Evolutionary conservation across 2,113 vertebrate genomes (phyloP), one percentile per base, ranked within the genome.

Genomic region (Brachyhypopomus occidentalis): DNA sequence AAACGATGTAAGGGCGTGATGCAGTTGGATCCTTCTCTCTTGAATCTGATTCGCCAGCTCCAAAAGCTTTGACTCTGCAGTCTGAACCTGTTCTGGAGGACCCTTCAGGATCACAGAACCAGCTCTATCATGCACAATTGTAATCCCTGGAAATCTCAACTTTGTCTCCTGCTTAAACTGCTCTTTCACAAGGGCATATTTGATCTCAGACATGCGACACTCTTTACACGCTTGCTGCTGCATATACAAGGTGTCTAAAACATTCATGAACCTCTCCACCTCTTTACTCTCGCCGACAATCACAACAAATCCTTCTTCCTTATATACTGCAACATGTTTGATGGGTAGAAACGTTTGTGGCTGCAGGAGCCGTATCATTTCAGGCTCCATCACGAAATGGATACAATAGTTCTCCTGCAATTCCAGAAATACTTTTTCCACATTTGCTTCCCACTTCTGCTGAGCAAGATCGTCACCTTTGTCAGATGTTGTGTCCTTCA

Each of bases 161-260:
- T 19, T 19, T 0, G 87, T 83, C 38, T 84, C 73, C 60, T 12
- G 30, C 14, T 20, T 45, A 55, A 92, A 90, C 70, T 84, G 80
- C n/a, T 89, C 87, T 63, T 88, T 83, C 11, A 89, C 58, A 38
- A 92, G 83, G 48, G 56, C 80, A 19, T 86, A 89, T 23, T 78
- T 64, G 7, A 76, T 87, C 25, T 87, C 80, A 5, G 66, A 77
- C 23, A 89, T 1, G 0, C n/a, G 70, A 56, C 82, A 17, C 19
- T 89, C 78, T 17, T 27, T 84, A 14, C 5, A 3, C n/a, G 23
- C 55, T 5, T 80, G 74, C 12, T 75, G 62, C 23, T 72, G 62
- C 19, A 19, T 9, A 5, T 78, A n/a, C 14, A 80, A 74, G n/a
- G 25, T 20, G 16, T 81, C 78, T 38, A 78, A 5, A 59, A 45